Conservation (phyloP, 2,113 vertebrate species). For the Tupaia chinensis region DNA sequence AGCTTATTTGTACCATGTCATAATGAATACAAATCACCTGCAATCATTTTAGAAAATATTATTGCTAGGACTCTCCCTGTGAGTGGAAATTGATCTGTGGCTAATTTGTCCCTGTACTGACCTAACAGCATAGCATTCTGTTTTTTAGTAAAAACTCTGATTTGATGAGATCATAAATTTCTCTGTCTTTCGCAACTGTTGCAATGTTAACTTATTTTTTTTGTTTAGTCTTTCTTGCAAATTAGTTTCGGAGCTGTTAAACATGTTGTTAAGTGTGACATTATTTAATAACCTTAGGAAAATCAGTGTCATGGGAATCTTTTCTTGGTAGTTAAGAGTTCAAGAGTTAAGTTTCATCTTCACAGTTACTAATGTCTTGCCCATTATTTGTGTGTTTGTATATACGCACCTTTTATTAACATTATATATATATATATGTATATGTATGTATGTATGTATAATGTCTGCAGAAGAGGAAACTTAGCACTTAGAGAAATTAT, state of each 20-base stretch:
- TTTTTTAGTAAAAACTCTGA: constrained; percentile 20
- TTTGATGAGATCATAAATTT: constrained; percentile 3
- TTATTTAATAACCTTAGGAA: constrained; percentile 41
- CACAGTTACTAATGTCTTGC: background rate
- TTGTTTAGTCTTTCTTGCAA: constrained; percentile 51
- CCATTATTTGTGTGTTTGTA: background rate
- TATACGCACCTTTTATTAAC: background rate
- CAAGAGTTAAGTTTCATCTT: constrained; percentile 31
- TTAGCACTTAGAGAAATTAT: constrained; percentile 16
- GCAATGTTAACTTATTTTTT: constrained; percentile 3
- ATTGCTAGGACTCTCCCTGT: background rate
- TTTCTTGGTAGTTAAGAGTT: constrained; percentile 35
- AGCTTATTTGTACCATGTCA: constrained; percentile 17
- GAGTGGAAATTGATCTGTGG: background rate
- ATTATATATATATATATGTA: background rate
- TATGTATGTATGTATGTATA: too few species aligned
- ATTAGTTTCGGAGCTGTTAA: constrained; percentile 37
- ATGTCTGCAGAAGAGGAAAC: too few species aligned
- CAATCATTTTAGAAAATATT: constrained; percentile 43
- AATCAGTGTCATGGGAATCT: background rate
- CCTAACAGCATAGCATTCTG: constrained; percentile 7
- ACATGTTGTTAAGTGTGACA: constrained; percentile 11
- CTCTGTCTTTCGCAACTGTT: background rate
- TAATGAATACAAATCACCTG: constrained; percentile 31
- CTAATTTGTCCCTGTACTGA: constrained; percentile 18